phyloP scores from a whole-genome alignment of 1,140 invertebrate genomes.

The Drosophila arizonae region DNA sequence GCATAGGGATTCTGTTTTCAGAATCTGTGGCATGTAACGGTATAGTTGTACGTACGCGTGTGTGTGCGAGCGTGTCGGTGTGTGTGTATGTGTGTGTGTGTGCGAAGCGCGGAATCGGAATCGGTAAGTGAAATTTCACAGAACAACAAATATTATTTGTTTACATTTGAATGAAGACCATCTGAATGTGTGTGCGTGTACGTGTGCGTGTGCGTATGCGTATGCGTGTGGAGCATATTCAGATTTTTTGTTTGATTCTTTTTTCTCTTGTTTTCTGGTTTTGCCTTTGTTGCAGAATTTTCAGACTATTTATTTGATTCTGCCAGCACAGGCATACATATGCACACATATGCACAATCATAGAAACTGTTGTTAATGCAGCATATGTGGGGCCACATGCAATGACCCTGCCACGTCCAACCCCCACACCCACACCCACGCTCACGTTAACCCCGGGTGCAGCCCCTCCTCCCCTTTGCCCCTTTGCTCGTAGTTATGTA shows the following conservation, averaged over 20 bases:
- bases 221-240: conserved; percentile 25
- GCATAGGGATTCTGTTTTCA: conserved; percentile 31
- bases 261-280: neutral
- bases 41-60: conserved; percentile 6
- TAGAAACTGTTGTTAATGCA: conserved; percentile 2
- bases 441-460: too few species aligned
- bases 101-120: conserved; percentile 55
- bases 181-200: conserved; percentile 10
- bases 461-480: neutral
- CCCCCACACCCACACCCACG: neutral
- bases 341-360: neutral
- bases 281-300: conserved; percentile 13
- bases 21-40: conserved; percentile 54
- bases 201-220: conserved; percentile 9
- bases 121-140: conserved; percentile 63
- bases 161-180: conserved; percentile 55
- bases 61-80: neutral
- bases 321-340: neutral
- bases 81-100: conserved; percentile 31
- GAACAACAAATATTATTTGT: conserved; percentile 63
- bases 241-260: conserved; percentile 12
- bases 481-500: conserved; percentile 35
- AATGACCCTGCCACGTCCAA: neutral
- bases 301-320: conserved; percentile 19
- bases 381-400: neutral